Percentiles rank a stretch among this genome's conserved stretches.
These are phyloP conservation scores for Phymorhynchus buccinoides DNA, from an alignment of 1,140 invertebrate genomes.

Conservation along the genomic window DNA sequence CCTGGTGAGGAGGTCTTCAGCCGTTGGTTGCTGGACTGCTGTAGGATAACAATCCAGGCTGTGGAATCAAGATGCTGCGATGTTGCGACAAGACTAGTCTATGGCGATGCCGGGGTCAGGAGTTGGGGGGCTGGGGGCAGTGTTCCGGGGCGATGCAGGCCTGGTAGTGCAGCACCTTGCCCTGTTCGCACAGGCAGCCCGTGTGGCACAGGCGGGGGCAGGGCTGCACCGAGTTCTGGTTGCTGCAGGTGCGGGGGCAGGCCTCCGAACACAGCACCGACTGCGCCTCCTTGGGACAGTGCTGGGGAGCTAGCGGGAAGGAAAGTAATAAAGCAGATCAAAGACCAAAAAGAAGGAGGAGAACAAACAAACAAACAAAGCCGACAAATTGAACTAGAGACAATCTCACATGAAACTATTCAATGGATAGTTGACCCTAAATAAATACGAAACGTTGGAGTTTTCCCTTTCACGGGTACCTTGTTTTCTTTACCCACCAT, in stretches of 20 bases:
- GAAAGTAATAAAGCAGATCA: too few species aligned
- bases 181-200: slow-evolving; percentile 68
- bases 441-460: too few species aligned
- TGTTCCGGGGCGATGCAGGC: slow-evolving; percentile 65
- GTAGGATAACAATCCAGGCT: too few species aligned
- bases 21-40: neutral
- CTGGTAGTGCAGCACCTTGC: slow-evolving; percentile 67
- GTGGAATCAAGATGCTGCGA: neutral
- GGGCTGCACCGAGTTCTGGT: slow-evolving; percentile 53
- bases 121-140: slow-evolving; percentile 53
- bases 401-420: too few species aligned
- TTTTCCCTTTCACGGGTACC: too few species aligned
- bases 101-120: neutral
- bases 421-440: too few species aligned
- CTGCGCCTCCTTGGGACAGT: slow-evolving; percentile 64
- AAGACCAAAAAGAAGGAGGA: neutral
- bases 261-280: slow-evolving; percentile 64
- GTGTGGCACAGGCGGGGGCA: slow-evolving; percentile 65
- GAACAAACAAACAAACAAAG: neutral
- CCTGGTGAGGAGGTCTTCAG: neutral
- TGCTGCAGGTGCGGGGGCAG: slow-evolving; percentile 68
- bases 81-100: neutral
- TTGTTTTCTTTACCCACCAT: too few species aligned
- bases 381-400: neutral
- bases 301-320: slow-evolving; percentile 46